Evolutionary conservation across 2,797 vertebrate genomes (phyloP).

Genomic region (Gadopsis bispinosus): DNA sequence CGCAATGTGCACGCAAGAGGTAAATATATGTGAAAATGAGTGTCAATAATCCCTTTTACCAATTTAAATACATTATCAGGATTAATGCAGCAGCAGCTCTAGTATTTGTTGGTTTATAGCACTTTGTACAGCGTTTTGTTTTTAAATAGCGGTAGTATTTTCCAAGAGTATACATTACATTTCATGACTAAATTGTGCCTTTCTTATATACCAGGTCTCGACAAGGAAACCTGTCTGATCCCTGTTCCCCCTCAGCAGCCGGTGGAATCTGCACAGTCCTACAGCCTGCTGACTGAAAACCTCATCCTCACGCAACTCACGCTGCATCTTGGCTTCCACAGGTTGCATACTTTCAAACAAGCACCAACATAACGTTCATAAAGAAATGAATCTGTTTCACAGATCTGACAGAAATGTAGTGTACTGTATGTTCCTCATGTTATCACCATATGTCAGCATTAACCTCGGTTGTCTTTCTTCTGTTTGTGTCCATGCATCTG

Average conservation of each 20-base stretch:
- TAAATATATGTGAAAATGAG: constrained; percentile 56
- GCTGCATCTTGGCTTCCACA: constrained; percentile 91
- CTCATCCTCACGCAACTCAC: constrained; percentile 95
- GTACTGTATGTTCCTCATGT: constrained; percentile 3
- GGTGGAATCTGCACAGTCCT: constrained; percentile 89
- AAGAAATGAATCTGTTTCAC: constrained; percentile 5
- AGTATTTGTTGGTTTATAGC: neutral
- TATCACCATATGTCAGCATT: constrained; percentile 16
- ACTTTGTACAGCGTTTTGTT: neutral
- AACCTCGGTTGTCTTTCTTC: constrained; percentile 17
- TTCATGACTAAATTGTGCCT: neutral
- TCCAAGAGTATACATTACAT: neutral
- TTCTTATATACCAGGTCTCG: constrained; percentile 86
- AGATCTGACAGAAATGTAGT: neutral
- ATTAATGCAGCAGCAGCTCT: neutral
- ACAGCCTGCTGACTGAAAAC: constrained; percentile 97
- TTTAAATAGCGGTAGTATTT: neutral
- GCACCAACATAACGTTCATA: neutral
- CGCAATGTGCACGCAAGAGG: constrained; percentile 96
- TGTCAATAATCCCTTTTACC: neutral
- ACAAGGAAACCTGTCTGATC: constrained; percentile 97
- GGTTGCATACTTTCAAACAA: constrained; percentile 70
- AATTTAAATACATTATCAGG: neutral
- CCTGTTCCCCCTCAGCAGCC: constrained; percentile 88
- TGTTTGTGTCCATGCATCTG: constrained; percentile 25